Percentiles rank a stretch among this genome's conserved stretches.
Evolutionary conservation across 2,797 vertebrate species (phyloP).

Genomic region (Sylvilagus floridanus): DNA sequence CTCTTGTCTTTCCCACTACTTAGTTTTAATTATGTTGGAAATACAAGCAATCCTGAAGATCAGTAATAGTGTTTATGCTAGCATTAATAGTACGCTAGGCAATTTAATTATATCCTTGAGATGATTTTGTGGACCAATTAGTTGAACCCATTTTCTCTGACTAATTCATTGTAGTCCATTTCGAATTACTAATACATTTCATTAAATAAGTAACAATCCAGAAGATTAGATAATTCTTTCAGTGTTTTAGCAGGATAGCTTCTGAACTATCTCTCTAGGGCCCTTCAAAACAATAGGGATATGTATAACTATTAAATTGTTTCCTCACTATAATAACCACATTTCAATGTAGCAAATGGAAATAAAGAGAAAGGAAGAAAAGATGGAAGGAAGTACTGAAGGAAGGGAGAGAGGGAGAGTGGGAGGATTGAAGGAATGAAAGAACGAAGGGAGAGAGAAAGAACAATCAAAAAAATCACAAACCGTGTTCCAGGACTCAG

Average conservation of each 20-base stretch:
- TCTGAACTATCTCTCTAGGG: slow-evolving; percentile 44
- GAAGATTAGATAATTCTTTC: slow-evolving; percentile 64
- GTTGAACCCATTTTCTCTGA: slow-evolving; percentile 79
- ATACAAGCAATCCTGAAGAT: slow-evolving; percentile 50
- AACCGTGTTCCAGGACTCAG: not conserved
- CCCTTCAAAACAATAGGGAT: not conserved
- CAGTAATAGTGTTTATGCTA: slow-evolving; percentile 69
- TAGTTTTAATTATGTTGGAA: slow-evolving; percentile 75
- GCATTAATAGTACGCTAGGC: slow-evolving; percentile 67
- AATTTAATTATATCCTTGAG: slow-evolving; percentile 83
- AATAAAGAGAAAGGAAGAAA: not conserved
- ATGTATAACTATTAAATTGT: not conserved
- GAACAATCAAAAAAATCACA: too few relatives aligned
- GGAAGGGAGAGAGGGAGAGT: too few relatives aligned
- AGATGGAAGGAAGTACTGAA: too few relatives aligned
- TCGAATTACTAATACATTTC: slow-evolving; percentile 77
- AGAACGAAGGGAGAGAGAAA: too few relatives aligned
- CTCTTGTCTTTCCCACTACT: slow-evolving; percentile 60
- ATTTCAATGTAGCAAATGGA: not conserved
- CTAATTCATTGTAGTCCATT: slow-evolving; percentile 80
- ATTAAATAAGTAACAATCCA: slow-evolving; percentile 80
- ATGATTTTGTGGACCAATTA: slow-evolving; percentile 81
- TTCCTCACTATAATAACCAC: not conserved
- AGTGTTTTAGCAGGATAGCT: slow-evolving; percentile 3
- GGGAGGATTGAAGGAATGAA: too few relatives aligned